Evolutionary conservation across 2,113 vertebrate species (phyloP).

Genomic region (Leptocoma aspasia): DNA sequence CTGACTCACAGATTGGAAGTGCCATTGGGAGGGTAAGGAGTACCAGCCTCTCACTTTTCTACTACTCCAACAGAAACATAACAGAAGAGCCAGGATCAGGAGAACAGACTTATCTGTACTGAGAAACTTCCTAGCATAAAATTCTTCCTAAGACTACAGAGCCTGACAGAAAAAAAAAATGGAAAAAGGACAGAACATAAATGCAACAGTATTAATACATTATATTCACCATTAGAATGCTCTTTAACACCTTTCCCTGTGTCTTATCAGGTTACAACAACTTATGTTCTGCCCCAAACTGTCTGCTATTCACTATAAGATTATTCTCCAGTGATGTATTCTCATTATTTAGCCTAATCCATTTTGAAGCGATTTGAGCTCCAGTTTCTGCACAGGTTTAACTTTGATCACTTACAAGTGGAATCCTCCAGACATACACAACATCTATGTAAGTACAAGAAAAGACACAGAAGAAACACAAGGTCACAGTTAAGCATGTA

Average conservation of each 20-base stretch:
- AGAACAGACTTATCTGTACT: neutral
- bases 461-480: slow-evolving; percentile 43
- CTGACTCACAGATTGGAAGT: neutral
- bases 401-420: slow-evolving; percentile 54
- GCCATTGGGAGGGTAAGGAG: neutral
- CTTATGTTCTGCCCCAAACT: neutral
- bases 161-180: neutral
- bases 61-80: neutral
- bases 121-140: neutral
- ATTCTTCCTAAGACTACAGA: neutral
- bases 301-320: neutral
- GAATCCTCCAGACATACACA: slow-evolving; percentile 49
- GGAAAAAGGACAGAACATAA: neutral
- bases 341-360: slow-evolving; percentile 47
- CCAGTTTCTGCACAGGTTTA: slow-evolving; percentile 17
- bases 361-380: slow-evolving; percentile 54
- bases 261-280: slow-evolving; percentile 18
- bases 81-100: neutral
- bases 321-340: neutral
- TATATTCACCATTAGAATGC: neutral
- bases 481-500: slow-evolving; percentile 35
- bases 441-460: slow-evolving; percentile 30
- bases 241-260: neutral
- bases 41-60: neutral
- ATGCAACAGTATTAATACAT: neutral